Base-by-base conservation (phyloP, 2,797 vertebrate genomes). In the Helicolenus hilgendorfi region DNA sequence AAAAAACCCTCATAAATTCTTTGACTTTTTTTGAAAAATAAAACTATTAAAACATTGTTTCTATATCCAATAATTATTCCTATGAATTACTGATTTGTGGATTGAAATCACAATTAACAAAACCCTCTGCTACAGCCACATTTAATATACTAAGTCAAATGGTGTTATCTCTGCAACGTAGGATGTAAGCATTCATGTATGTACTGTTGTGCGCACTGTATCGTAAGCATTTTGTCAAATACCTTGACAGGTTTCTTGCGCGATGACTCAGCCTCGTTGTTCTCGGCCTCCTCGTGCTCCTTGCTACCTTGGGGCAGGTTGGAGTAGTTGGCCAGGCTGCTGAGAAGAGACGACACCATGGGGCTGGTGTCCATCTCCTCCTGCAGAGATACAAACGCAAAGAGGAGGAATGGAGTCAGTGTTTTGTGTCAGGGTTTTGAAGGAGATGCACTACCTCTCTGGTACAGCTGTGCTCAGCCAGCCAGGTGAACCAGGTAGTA, bases 351-450 rank as follows among this genome's bases (percentile, higher is more conserved):
- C 0, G 98, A 99, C 72, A 99, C 98, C 98, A 99, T 99, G 38
- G 98, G 98, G 81, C 98, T 99, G 91, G 98, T 99, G 96, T 99
- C 98, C 98, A 99, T 99, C 96, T 99, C 98, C 96, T 99, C 98
- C 98, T 99, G 92, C 3, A 20, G n/a, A 73, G 11, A 76, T 7
- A 83, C 27, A 74, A 27, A 60, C 38, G 81, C 29, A 81, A 18
- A 75, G 15, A 72, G 18, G 29, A 55, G 62, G 18, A 59, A 27
- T 22, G 8, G 49, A 64, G 41, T 93, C 27, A 87, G 78, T 13
- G 27, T 38, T 35, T 20, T 36, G n/a, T 49, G 58, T 67, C 49
- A 8, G 2, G 6, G 38, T 31, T 53, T 31, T 33, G 1, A 64
- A 29, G 13, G 35, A 72, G 65, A 63, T 59, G 24, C 11, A 29